phyloP scores from a whole-genome alignment of 2,113 vertebrate genomes.

The Osmerus mordax region DNA sequence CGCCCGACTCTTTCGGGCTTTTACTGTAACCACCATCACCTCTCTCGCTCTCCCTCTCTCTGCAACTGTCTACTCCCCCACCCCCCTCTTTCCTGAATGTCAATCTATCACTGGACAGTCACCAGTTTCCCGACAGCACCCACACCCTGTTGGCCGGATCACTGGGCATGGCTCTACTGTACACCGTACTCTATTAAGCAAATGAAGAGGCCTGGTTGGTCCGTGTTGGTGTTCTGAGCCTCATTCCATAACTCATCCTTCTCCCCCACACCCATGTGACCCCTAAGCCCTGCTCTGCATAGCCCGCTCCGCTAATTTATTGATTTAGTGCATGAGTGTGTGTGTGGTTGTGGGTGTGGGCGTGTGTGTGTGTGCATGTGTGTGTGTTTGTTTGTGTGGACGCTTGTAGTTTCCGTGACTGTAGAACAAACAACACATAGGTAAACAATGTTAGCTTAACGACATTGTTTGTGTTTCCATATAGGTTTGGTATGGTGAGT shows the following conservation, averaged over 20 bases:
- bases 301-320: conserved; percentile 27
- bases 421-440: no score
- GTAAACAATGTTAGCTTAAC: no score
- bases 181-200: conserved; percentile 37
- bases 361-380: neutral
- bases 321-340: conserved; percentile 32
- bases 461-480: neutral
- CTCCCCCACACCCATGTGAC: conserved; percentile 17
- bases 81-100: conserved; percentile 16
- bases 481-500: neutral
- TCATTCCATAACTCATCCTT: conserved; percentile 28
- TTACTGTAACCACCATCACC: neutral
- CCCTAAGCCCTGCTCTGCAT: conserved; percentile 18
- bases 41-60: neutral
- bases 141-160: neutral
- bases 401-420: no score
- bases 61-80: neutral
- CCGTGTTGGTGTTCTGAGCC: conserved; percentile 25
- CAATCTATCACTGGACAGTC: conserved; percentile 39
- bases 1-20: no score
- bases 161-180: neutral
- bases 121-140: conserved; percentile 4
- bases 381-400: neutral
- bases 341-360: neutral
- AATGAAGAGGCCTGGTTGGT: conserved; percentile 22